Evolutionary conservation across 2,888 invertebrate species (phyloP), one percentile per base, ranked within the genome.

Genomic region (Fissipunctia ypsillon): DNA sequence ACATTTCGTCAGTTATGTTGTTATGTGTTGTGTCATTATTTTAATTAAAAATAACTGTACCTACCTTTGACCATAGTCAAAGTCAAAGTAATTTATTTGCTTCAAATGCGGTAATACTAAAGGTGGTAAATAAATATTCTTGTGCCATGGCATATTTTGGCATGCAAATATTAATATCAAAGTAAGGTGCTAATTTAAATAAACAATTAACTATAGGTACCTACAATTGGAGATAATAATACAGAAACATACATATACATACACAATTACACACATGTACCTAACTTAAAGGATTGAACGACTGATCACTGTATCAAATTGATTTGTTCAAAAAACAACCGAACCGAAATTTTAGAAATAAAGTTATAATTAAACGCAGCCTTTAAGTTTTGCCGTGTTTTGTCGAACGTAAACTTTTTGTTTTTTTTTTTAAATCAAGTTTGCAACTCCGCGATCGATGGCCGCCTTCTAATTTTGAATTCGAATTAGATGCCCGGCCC

Each of bases 391-490:
- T 41, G 6, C n/a, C 38, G 22, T 6, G 5, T n/a, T 31, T 61
- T 41, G 35, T 28, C 28, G 52, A 70, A 54, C 10, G 69, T 19
- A 19, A 25, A 28, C 14, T 6, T 9, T 65, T n/a, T 25, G 2
- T 41, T n/a, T n/a, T 73, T 78, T 41, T 71, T 61, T 48, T 7
- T 1, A n/a, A 50, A 5, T 25, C 19, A 52, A 31, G 3, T 25
- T 45, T 54, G 35, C 16, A 61, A 25, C 56, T 65, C 43, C 19
- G 35, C 52, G 45, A 31, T 54, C 57, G 25, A 72, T 38, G 41
- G 16, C 63, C 48, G 66, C 22, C 28, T 63, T 83, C 72, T 52
- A 63, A 83, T 66, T 72, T 50, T 57, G 3, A 79, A 72, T 79
- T 67, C 3, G 31, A 60, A 31, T 78, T 22, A 7, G 16, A 48